A percentile compares a stretch with the other conserved stretches of the same genome.
phyloP scores from a whole-genome alignment of 92 coral and sea anemone species.

The Pocillopora grandis region DNA sequence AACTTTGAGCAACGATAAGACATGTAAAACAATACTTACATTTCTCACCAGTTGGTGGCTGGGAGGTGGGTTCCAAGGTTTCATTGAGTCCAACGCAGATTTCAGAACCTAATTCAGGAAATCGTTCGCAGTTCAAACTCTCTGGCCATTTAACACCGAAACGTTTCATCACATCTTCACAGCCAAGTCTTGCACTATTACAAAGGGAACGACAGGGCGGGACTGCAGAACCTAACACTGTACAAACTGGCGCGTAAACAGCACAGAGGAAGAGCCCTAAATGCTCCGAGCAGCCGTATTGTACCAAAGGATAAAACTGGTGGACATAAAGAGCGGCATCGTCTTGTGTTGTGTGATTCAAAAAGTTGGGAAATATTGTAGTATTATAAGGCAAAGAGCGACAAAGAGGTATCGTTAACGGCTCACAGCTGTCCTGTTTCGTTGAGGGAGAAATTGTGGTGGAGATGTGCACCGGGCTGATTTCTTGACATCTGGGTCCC shows the following conservation, averaged over 20 bases:
- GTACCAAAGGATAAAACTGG: constrained; percentile 73
- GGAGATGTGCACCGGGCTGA: not conserved
- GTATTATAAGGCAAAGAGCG: constrained; percentile 67
- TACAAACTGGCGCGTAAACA: constrained; percentile 82
- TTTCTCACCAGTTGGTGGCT: not conserved
- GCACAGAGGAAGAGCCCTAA: constrained; percentile 80
- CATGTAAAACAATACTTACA: not conserved
- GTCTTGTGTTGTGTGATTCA: not conserved
- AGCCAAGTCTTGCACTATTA: constrained; percentile 65
- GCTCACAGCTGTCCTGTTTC: not conserved
- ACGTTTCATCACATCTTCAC: constrained; percentile 57
- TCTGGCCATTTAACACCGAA: constrained; percentile 81
- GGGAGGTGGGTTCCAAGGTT: not conserved
- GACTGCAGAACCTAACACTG: constrained; percentile 57
- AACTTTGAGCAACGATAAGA: not conserved
- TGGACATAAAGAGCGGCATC: not conserved
- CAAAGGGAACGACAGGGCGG: constrained; percentile 91
- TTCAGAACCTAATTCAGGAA: constrained; percentile 61
- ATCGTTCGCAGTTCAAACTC: constrained; percentile 61
- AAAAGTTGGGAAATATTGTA: constrained; percentile 57
- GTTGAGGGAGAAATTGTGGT: constrained; percentile 3
- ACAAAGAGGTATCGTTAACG: constrained; percentile 69
- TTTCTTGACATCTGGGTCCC: constrained; percentile 24
- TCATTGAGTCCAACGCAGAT: constrained; percentile 57
- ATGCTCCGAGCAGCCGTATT: constrained; percentile 74